These are phyloP conservation scores for Esox niger DNA, from an alignment of 2,113 vertebrate genomes.

Conservation along the genomic window DNA sequence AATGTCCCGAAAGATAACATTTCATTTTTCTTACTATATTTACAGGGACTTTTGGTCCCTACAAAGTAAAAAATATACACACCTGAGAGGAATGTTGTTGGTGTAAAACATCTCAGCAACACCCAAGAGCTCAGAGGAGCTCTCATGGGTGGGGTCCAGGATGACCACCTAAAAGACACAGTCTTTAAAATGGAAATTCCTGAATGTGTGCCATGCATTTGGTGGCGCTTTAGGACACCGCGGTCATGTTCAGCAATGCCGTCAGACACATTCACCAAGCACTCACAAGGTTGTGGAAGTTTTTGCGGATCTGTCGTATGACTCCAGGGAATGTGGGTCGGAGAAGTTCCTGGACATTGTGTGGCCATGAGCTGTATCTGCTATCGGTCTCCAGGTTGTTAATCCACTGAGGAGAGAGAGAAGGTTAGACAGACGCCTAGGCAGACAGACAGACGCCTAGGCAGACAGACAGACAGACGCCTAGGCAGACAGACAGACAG, in stretches of 20 bases:
- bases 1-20: no score
- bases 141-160: constrained; percentile 85
- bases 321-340: constrained; percentile 96
- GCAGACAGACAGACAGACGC: no score
- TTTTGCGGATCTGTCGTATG: constrained; percentile 95
- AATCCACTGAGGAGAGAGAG: constrained; percentile 81
- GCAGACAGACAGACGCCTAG: no score
- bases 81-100: constrained; percentile 96
- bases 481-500: no score
- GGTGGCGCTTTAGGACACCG: background rate
- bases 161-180: constrained; percentile 82
- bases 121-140: constrained; percentile 82
- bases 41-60: no score
- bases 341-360: constrained; percentile 89
- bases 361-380: constrained; percentile 89
- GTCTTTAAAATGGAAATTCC: background rate
- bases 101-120: constrained; percentile 96
- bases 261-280: background rate
- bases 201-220: background rate
- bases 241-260: no score
- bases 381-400: constrained; percentile 92
- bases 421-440: no score
- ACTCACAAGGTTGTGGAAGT: constrained; percentile 93
- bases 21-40: no score
- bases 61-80: no score